Conservation (phyloP, 2,888 invertebrate species). For the Phasia obesa region DNA sequence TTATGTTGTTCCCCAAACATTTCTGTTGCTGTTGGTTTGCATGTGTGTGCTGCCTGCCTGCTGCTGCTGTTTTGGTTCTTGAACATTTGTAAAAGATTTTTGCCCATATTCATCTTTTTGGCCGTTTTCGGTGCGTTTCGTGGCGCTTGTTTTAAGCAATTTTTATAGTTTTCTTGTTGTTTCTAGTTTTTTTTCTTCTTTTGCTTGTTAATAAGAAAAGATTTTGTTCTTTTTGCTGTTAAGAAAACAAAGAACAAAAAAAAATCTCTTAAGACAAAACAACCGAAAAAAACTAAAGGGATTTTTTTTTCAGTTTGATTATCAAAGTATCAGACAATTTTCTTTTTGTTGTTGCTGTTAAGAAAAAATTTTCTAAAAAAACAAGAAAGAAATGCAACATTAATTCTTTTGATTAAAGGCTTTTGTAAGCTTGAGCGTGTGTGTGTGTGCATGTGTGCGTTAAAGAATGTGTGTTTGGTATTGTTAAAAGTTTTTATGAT, state of each 20-base stretch:
- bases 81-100: constrained; percentile 82
- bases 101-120: constrained; percentile 82
- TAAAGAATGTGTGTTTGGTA: constrained; percentile 41
- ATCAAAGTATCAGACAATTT: constrained; percentile 41
- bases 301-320: constrained; percentile 1
- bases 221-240: constrained; percentile 35
- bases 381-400: neutral
- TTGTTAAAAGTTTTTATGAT: constrained; percentile 52
- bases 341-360: constrained; percentile 52
- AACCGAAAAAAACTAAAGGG: constrained; percentile 17
- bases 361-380: constrained; percentile 55
- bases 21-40: neutral
- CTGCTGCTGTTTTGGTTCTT: constrained; percentile 77
- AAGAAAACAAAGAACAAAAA: constrained; percentile 15
- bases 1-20: constrained; percentile 23
- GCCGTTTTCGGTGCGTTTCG: constrained; percentile 82
- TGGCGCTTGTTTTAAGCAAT: constrained; percentile 68
- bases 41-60: constrained; percentile 41
- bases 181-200: constrained; percentile 41
- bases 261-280: constrained; percentile 36
- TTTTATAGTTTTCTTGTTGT: constrained; percentile 60
- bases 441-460: constrained; percentile 14
- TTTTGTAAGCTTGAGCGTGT: neutral
- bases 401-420: constrained; percentile 24
- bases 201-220: constrained; percentile 13